Base-by-base conservation (phyloP, 2,888 invertebrate species). In the Prosopocoilus inquinatus region DNA sequence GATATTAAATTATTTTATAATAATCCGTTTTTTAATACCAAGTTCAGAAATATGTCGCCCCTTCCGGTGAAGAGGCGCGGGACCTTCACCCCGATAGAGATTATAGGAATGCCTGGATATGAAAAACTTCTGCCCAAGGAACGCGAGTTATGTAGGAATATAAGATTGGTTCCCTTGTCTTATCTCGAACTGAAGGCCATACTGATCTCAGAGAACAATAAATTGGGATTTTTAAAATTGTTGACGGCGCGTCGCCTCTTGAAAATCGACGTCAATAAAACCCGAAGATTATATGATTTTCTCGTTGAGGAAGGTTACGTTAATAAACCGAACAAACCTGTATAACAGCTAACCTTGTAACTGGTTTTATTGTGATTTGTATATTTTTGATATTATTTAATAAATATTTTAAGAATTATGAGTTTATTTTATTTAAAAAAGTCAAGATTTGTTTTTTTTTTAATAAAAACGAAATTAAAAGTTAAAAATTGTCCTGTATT, bases 201-300 rank as follows among this genome's bases (percentile, higher is more conserved):
- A 46, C 76, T 96, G 4, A 82, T 90, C 34, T 73, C 81, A 0
- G 94, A 95, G 72, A 90, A 89, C 74, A 81, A 86, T 58, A 93
- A 90, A 73, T 78, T 83, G 57, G 89, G 90, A 0, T 85, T 82
- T 55, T 77, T 96, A 4, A 83, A 88, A 58, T 78, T 96, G 58
- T 85, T 91, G 1, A 91, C 92, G 71, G 95, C 95, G 0, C 80
- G 96, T 49, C 82, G 83, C 41, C 81, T 94, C 43, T 83, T 95
- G 36, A 95, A 94, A 77, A 96, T 96, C 65, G 95, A 96, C 80
- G 96, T 96, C 2, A 94, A 94, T 75, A 91, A 91, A 75, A 96
- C 95, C 0, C 84, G 94, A 60, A 91, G 91, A 75, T 85, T 95
- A 67, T 91, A 89, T 79, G 89, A 91, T 79, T 86, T 89, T 75